Percentiles rank a stretch among this genome's conserved stretches.
phyloP scores from a whole-genome alignment of 2,113 vertebrate genomes.

The Antechinus flavipes region DNA sequence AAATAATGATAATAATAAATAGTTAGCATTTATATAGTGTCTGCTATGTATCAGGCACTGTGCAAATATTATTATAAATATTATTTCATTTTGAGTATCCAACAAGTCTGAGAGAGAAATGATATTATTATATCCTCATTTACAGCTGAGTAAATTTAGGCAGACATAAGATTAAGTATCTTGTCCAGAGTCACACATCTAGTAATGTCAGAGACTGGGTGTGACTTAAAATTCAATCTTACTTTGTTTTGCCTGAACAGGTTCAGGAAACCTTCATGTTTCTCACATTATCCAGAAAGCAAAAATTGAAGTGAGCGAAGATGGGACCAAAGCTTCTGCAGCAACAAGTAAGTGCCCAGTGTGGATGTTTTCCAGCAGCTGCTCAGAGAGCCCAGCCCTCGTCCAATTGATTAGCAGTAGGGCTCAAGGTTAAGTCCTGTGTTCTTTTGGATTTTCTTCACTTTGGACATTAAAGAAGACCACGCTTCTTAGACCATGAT shows the following conservation, averaged over 20 bases:
- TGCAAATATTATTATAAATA: not conserved
- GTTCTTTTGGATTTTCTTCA: not conserved
- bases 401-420: not conserved
- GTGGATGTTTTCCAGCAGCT: fast-evolving
- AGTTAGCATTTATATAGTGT: not conserved
- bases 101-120: not conserved
- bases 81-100: not conserved
- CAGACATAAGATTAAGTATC: not conserved
- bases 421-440: too few relatives aligned
- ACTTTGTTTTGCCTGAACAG: conserved; percentile 81
- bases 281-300: conserved; percentile 94
- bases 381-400: not conserved
- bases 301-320: conserved; percentile 96
- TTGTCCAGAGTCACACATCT: not conserved
- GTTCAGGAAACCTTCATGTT: conserved; percentile 89
- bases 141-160: not conserved
- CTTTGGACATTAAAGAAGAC: not conserved
- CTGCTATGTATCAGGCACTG: not conserved
- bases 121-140: not conserved
- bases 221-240: conserved; percentile 8
- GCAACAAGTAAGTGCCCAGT: conserved; percentile 89
- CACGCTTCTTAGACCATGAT: not conserved
- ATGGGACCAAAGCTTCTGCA: conserved; percentile 96
- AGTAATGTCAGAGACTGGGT: not conserved
- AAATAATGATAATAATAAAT: not conserved